These are phyloP conservation scores for Balanococcus diminutus DNA, from an alignment of 2,888 invertebrate species.

Conservation along the genomic window DNA sequence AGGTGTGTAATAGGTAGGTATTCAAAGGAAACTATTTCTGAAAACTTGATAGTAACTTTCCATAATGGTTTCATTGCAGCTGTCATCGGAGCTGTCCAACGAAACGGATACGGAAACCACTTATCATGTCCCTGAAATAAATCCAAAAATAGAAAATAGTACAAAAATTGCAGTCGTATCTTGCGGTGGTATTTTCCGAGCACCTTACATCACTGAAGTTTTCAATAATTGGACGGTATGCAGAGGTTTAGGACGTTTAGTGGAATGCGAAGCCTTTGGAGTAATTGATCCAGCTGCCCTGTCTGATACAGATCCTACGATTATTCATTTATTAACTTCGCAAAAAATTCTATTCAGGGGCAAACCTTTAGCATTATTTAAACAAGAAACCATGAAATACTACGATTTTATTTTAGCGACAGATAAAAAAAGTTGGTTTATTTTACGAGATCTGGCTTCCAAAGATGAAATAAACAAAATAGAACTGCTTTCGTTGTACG, in stretches of 20 bases:
- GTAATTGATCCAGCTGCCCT: background rate
- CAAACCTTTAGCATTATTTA: background rate
- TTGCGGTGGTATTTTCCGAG: constrained; percentile 26
- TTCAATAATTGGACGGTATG: background rate
- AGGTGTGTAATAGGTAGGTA: no score
- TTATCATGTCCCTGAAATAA: background rate
- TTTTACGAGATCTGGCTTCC: constrained; percentile 69
- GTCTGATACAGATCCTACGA: background rate
- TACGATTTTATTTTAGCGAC: constrained; percentile 14
- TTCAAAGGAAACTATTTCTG: background rate
- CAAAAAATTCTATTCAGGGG: background rate
- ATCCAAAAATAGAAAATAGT: background rate
- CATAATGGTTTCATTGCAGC: background rate
- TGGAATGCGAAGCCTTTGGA: background rate
- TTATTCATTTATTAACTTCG: background rate
- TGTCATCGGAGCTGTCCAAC: background rate
- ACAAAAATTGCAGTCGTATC: constrained; percentile 9
- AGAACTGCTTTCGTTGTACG: constrained; percentile 81
- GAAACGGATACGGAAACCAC: background rate
- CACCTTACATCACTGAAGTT: background rate
- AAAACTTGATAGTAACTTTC: background rate
- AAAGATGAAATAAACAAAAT: constrained; percentile 73
- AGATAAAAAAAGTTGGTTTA: constrained; percentile 71
- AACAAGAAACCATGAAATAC: background rate
- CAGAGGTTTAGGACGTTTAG: background rate